Base-by-base conservation (phyloP, 2,797 vertebrate species). In the Chloroceryle inda region DNA sequence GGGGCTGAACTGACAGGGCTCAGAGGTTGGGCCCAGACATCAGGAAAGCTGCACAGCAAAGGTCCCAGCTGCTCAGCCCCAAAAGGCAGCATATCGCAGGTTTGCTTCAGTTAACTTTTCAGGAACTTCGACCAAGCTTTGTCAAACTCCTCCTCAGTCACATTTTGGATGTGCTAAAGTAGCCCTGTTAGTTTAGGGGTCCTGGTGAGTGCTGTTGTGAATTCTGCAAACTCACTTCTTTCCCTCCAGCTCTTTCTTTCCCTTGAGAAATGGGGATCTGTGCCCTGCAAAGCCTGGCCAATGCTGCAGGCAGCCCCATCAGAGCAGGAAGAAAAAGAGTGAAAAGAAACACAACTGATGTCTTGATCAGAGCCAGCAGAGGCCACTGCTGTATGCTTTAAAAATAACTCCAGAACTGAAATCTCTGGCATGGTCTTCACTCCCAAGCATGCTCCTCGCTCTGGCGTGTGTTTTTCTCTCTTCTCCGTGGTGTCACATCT, bases 361-460 rank as follows among this genome's bases (percentile, higher is more conserved):
- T 92, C 94, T 93, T 94, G 42, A n/a, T 44, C 59, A 85, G 85
- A 59, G 71, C 96, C 92, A 0, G 94, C 23, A 96, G 96, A 96
- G 96, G 95, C 90, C 95, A 95, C 93, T 95, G 95, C 93, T 93
- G 95, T 37, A 68, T 85, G 61, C 90, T 82, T 61, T 61, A 69
- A 86, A 85, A 93, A 71, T 40, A 67, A 59, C 73, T 72, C 56
- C 53, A 85, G 87, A 40, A 26, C 56, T 67, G 71, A 92, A 69
- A 14, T 68, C n/a, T 23, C 38, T 91, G 89, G 38, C 18, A 2
- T 66, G 62, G 73, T 21, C 63, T 73, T 67, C 27, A 9, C 37
- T 95, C 44, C 45, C 58, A 63, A 56, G 63, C 72, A 23, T 1
- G 24, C 50, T 92, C 35, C 71, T 86, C 2, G 2, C 26, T 49